Conservation (phyloP, 1,140 invertebrate species). For the Lanistes nyassanus region DNA sequence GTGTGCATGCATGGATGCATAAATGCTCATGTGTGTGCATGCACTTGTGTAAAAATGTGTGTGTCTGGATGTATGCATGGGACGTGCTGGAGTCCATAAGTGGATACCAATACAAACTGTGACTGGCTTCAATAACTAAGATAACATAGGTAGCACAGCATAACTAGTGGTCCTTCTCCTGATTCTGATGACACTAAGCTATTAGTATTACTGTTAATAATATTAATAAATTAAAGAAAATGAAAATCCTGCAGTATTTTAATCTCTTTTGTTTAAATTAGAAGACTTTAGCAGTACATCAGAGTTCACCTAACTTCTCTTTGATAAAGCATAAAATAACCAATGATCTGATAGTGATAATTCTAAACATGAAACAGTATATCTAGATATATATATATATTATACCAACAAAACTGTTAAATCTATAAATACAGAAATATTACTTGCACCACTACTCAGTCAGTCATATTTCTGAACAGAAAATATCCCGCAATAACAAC, state of each 20-base stretch:
- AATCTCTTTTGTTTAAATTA: neutral
- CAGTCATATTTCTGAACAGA: too few species aligned
- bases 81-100: too few species aligned
- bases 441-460: neutral
- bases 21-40: neutral
- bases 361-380: too few species aligned
- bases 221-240: neutral
- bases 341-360: too few species aligned
- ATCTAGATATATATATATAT: neutral
- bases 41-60: too few species aligned
- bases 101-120: too few species aligned
- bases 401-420: neutral
- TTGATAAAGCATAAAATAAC: too few species aligned
- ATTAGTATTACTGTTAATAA: slow-evolving; percentile 6
- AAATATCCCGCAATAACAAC: too few species aligned
- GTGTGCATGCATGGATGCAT: neutral
- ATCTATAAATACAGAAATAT: neutral
- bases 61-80: too few species aligned
- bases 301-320: too few species aligned
- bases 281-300: neutral
- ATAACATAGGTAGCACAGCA: neutral
- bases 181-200: neutral
- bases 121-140: too few species aligned
- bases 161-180: neutral
- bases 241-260: neutral